These are phyloP conservation scores for Metellina segmentata DNA, from an alignment of 2,888 invertebrate species.

Conservation along the genomic window DNA sequence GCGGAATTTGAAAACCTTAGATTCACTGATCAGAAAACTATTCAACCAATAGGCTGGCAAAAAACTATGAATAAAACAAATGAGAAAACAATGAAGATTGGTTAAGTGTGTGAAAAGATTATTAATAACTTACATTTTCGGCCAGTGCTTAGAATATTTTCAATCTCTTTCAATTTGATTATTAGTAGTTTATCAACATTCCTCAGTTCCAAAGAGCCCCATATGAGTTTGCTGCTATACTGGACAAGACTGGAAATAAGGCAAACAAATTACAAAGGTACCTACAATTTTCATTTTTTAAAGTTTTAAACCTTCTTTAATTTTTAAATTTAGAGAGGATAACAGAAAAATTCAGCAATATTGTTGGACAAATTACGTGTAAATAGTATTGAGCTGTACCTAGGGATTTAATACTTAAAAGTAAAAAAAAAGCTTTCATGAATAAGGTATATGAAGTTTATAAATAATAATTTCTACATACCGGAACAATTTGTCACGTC, in stretches of 20 bases:
- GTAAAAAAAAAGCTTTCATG: not conserved
- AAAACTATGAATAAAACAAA: too few relatives aligned
- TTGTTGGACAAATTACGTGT: not conserved
- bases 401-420: not conserved
- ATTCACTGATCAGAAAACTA: too few relatives aligned
- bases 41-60: too few relatives aligned
- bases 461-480: conserved; percentile 20
- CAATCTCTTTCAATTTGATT: conserved; percentile 89
- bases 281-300: not conserved
- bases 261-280: conserved; percentile 28
- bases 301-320: not conserved
- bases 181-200: conserved; percentile 85
- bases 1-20: too few relatives aligned
- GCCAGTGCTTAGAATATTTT: conserved; percentile 91
- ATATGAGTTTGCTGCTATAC: conserved; percentile 89
- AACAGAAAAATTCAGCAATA: not conserved
- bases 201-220: conserved; percentile 88
- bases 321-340: not conserved
- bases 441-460: too few relatives aligned
- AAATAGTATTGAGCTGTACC: not conserved
- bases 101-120: not conserved
- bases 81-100: not conserved
- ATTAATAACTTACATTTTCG: conserved; percentile 87
- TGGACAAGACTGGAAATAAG: conserved; percentile 87
- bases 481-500: conserved; percentile 77